phyloP scores from a whole-genome alignment of 2,888 invertebrate genomes.

The Ophioninae sp. region DNA sequence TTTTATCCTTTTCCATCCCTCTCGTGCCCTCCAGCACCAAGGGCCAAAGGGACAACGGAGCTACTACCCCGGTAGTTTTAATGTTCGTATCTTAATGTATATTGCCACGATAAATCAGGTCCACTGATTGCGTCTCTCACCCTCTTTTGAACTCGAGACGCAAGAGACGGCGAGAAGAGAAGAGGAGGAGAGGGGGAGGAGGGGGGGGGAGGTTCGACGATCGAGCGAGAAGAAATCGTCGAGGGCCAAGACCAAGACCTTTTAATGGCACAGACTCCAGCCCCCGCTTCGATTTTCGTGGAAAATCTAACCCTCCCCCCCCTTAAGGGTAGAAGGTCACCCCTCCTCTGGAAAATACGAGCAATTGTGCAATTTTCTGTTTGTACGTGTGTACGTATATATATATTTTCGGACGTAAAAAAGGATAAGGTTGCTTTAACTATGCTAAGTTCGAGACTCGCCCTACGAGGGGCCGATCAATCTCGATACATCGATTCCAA shows the following conservation, averaged over 20 bases:
- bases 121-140: constrained; percentile 79
- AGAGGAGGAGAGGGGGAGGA: constrained; percentile 39
- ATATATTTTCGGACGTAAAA: background rate
- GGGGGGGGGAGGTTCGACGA: constrained; percentile 16
- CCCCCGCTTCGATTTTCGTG: constrained; percentile 34
- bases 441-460: constrained; percentile 73
- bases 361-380: constrained; percentile 70
- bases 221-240: constrained; percentile 44
- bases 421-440: constrained; percentile 72
- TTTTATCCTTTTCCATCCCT: constrained; percentile 23
- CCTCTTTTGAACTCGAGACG: constrained; percentile 17
- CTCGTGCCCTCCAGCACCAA: constrained; percentile 37
- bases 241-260: constrained; percentile 50
- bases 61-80: constrained; percentile 80
- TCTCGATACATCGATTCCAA: constrained; percentile 64
- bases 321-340: no score
- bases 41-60: constrained; percentile 63
- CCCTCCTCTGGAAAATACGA: constrained; percentile 18
- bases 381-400: constrained; percentile 4
- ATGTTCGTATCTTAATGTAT: constrained; percentile 81
- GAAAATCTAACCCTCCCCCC: constrained; percentile 17
- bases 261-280: constrained; percentile 24
- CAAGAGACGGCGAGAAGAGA: constrained; percentile 25
- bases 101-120: constrained; percentile 81
- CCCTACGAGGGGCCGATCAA: constrained; percentile 59